These are phyloP conservation scores for Halictus quadricinctus DNA, from an alignment of 2,888 invertebrate genomes.

Conservation along the genomic window DNA sequence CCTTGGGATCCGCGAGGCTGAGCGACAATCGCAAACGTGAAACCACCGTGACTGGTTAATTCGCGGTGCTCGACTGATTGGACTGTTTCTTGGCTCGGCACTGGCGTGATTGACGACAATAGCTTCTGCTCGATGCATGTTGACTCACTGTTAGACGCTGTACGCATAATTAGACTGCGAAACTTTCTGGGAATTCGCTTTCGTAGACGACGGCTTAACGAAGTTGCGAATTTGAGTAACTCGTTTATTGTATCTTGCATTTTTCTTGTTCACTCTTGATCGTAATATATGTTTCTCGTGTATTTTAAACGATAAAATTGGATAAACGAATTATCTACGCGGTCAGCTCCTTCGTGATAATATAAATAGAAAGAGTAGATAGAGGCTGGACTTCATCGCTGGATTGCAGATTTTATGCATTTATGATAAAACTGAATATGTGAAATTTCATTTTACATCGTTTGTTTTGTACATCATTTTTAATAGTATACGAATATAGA, in stretches of 20 bases:
- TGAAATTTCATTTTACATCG: too few relatives aligned
- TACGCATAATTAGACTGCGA: neutral
- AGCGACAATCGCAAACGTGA: neutral
- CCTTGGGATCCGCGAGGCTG: neutral
- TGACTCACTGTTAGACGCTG: neutral
- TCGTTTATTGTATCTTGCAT: neutral
- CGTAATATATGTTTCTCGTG: neutral
- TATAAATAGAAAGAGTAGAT: too few relatives aligned
- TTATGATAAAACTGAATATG: too few relatives aligned
- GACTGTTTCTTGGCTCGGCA: neutral
- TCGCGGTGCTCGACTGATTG: constrained; percentile 3
- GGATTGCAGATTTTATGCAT: too few relatives aligned
- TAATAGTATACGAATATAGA: too few relatives aligned
- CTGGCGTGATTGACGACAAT: neutral
- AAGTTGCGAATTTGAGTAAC: neutral
- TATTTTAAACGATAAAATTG: neutral
- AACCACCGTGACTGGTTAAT: neutral
- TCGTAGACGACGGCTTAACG: neutral
- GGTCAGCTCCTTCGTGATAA: too few relatives aligned
- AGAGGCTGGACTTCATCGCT: too few relatives aligned
- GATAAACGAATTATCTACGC: too few relatives aligned
- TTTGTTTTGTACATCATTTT: too few relatives aligned
- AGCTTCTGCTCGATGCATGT: neutral
- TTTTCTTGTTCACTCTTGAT: neutral
- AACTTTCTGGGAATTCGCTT: neutral